phyloP scores from a whole-genome alignment of 2,113 vertebrate genomes.

The Meleagris gallopavo region DNA sequence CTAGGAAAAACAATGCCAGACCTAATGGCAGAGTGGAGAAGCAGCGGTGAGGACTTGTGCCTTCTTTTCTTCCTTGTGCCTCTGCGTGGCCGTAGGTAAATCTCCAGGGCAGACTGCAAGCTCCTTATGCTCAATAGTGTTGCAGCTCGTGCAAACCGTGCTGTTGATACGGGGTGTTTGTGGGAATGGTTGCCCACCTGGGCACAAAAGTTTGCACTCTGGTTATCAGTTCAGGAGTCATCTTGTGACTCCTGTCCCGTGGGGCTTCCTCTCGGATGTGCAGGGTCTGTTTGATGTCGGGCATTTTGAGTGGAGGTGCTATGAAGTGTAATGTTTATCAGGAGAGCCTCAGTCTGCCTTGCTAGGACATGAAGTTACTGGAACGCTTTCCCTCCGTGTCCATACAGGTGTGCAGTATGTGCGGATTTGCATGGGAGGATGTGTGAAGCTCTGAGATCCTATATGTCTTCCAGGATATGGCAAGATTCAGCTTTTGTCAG shows the following conservation, averaged over 20 bases:
- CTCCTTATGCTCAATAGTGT: not conserved
- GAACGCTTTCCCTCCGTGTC: not conserved
- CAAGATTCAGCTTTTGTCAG: not conserved
- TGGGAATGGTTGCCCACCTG: not conserved
- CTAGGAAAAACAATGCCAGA: constrained; percentile 56
- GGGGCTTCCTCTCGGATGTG: not conserved
- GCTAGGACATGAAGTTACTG: not conserved
- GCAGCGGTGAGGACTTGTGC: not conserved
- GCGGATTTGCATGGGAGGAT: not conserved
- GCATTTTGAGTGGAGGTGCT: not conserved
- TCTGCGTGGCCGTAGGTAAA: not conserved
- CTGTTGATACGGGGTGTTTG: not conserved
- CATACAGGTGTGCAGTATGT: not conserved
- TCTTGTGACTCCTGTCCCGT: not conserved
- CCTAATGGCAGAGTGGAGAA: not conserved
- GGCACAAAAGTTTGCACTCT: not conserved
- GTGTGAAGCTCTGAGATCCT: not conserved
- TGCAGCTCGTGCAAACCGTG: not conserved
- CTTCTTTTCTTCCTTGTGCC: not conserved
- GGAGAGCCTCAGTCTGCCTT: not conserved
- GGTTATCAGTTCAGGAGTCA: not conserved
- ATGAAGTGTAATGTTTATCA: not conserved
- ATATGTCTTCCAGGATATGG: not conserved
- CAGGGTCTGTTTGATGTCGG: not conserved
- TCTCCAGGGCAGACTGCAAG: not conserved